These are phyloP conservation scores for Coturnix japonica DNA, from an alignment of 2,113 vertebrate genomes.

Conservation along the genomic window DNA sequence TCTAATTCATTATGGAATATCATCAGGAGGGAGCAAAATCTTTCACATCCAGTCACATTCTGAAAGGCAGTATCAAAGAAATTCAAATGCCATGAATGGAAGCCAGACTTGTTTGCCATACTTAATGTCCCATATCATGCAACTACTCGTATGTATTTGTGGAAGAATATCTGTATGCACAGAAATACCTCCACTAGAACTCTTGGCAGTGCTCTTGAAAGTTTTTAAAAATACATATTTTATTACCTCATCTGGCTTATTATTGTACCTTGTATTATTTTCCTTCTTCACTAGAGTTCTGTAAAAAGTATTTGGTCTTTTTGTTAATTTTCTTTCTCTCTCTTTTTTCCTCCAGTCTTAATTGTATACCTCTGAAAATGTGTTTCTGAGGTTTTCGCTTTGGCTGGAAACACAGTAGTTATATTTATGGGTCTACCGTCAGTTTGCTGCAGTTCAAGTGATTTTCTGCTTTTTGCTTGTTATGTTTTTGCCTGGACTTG, in stretches of 20 bases:
- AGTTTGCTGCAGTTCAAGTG: slow-evolving; percentile 75
- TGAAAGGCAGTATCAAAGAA: slow-evolving; percentile 68
- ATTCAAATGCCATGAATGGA: slow-evolving; percentile 68
- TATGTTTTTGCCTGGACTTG: slow-evolving; percentile 76
- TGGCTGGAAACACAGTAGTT: slow-evolving; percentile 70
- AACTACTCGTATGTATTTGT: not conserved
- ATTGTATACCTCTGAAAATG: slow-evolving; percentile 78
- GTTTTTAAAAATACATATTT: not conserved
- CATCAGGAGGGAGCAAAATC: slow-evolving; percentile 57
- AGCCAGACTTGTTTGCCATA: slow-evolving; percentile 69
- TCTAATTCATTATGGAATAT: slow-evolving; percentile 58
- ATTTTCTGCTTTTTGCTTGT: slow-evolving; percentile 77
- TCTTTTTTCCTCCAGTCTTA: slow-evolving; percentile 9
- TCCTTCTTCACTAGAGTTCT: slow-evolving; percentile 60
- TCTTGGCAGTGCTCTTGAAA: slow-evolving; percentile 1
- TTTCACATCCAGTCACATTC: slow-evolving; percentile 58
- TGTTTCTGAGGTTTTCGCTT: slow-evolving; percentile 70
- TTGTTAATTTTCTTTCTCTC: slow-evolving; percentile 67
- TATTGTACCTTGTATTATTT: slow-evolving; percentile 64
- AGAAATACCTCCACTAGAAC: slow-evolving; percentile 34
- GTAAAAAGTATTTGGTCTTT: slow-evolving; percentile 75
- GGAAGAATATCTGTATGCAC: slow-evolving; percentile 7
- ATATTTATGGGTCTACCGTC: slow-evolving; percentile 71
- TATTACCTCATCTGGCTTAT: slow-evolving; percentile 70
- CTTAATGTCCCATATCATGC: not conserved